phyloP scores from a whole-genome alignment of 2,888 invertebrate species.

The Polia nebulosa region DNA sequence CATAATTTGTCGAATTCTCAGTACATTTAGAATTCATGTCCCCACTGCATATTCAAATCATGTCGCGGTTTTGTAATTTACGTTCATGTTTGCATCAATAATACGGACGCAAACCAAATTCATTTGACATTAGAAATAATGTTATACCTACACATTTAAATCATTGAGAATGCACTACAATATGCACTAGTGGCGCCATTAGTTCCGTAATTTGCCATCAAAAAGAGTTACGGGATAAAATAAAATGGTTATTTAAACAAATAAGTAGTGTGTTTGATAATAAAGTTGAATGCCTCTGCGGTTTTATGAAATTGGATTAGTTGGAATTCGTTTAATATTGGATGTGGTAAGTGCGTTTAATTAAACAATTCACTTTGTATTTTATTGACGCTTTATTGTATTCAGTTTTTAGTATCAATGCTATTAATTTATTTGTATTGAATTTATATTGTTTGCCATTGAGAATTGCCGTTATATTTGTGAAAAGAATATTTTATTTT shows the following conservation, averaged over 20 bases:
- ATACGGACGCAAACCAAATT: conserved; percentile 6
- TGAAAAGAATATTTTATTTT: no score
- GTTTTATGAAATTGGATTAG: conserved; percentile 29
- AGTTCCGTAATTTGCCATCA: conserved; percentile 25
- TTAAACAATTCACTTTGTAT: not conserved
- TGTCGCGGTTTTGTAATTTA: not conserved
- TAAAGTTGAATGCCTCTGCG: conserved; percentile 23
- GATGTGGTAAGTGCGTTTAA: not conserved
- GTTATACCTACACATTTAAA: conserved; percentile 16
- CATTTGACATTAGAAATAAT: conserved; percentile 26
- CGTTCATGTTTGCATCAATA: not conserved
- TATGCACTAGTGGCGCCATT: conserved; percentile 18
- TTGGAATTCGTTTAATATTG: conserved; percentile 23
- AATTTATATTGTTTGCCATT: not conserved
- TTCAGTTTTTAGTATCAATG: not conserved
- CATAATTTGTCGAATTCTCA: not conserved
- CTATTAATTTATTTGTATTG: not conserved
- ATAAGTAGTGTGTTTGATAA: conserved; percentile 20
- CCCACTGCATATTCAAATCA: not conserved
- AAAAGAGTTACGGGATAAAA: conserved; percentile 20
- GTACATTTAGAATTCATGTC: conserved; percentile 6
- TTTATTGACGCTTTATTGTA: conserved; percentile 7
- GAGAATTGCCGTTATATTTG: no score
- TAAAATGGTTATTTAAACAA: conserved; percentile 11
- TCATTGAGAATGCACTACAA: conserved; percentile 22